These are phyloP conservation scores for Cryptomyrus ogoouensis DNA, from an alignment of 2,113 vertebrate species.

Conservation along the genomic window DNA sequence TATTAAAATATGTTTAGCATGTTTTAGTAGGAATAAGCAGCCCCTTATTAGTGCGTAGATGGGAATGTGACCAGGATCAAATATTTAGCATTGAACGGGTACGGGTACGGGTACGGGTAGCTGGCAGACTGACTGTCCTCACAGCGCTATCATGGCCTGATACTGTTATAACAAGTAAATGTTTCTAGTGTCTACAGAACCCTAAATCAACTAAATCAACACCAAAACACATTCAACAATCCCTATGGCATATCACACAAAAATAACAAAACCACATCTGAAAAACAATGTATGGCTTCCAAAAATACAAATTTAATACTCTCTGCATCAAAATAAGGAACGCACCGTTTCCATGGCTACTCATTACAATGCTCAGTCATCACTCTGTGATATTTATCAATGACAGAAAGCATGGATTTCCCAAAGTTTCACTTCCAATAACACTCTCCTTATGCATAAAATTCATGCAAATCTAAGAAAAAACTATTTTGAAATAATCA, in stretches of 20 bases:
- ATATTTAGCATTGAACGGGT: conserved; percentile 52
- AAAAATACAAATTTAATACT: background rate
- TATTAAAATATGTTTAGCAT: conserved; percentile 19
- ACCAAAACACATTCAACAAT: background rate
- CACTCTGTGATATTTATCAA: conserved; percentile 29
- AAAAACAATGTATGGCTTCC: background rate
- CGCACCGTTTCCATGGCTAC: conserved; percentile 30
- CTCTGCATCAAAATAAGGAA: conserved; percentile 16
- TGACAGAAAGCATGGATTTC: conserved; percentile 24
- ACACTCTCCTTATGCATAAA: background rate
- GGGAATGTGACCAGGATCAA: conserved; percentile 57
- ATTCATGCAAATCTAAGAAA: background rate
- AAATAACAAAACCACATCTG: background rate
- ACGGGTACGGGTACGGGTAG: conserved; percentile 43
- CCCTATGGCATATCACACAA: background rate
- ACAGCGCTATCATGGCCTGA: conserved; percentile 53
- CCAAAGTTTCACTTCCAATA: conserved; percentile 9
- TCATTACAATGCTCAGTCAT: conserved; percentile 18
- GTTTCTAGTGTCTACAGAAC: background rate
- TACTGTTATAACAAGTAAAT: conserved; percentile 21
- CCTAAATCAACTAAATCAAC: background rate
- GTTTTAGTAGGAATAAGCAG: conserved; percentile 9
- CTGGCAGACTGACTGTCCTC: conserved; percentile 54
- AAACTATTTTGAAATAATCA: background rate
- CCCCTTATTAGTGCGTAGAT: conserved; percentile 53